These are phyloP conservation scores for Tenualosa ilisha DNA, from an alignment of 2,797 vertebrate species.

Conservation along the genomic window DNA sequence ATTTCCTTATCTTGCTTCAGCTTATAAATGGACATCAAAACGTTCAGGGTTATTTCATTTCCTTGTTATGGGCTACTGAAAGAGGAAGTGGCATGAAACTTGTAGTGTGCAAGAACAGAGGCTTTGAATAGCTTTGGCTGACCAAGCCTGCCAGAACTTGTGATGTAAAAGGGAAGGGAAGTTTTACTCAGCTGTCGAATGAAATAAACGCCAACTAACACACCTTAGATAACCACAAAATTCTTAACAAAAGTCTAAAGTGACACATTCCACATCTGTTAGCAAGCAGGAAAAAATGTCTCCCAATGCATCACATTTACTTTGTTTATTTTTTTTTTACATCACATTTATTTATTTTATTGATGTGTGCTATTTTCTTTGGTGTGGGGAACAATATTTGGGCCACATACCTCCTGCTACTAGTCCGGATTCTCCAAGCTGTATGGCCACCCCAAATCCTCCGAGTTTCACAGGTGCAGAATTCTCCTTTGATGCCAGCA, in stretches of 20 bases:
- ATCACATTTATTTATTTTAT: no score
- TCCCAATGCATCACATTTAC: no score
- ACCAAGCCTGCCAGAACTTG: not conserved
- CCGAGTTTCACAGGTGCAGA: conserved; percentile 96
- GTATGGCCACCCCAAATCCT: conserved; percentile 97
- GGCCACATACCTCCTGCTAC: conserved; percentile 90
- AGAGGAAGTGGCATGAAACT: not conserved
- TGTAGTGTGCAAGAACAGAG: not conserved
- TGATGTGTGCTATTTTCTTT: not conserved
- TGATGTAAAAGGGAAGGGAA: not conserved
- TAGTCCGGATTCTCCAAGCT: conserved; percentile 94
- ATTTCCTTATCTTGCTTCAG: not conserved
- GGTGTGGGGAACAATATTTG: not conserved
- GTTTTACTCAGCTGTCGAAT: not conserved
- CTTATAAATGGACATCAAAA: not conserved
- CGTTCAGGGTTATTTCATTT: not conserved
- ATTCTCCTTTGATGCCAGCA: conserved; percentile 97
- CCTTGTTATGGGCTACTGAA: not conserved
- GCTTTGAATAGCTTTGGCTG: not conserved
- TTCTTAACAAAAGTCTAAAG: not conserved
- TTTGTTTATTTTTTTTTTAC: no score
- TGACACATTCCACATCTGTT: not conserved
- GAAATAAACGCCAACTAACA: not conserved
- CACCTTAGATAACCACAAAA: not conserved
- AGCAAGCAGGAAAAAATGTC: not conserved